These are phyloP conservation scores for Diadophis punctatus DNA, from an alignment of 2,113 vertebrate genomes.

Conservation along the genomic window DNA sequence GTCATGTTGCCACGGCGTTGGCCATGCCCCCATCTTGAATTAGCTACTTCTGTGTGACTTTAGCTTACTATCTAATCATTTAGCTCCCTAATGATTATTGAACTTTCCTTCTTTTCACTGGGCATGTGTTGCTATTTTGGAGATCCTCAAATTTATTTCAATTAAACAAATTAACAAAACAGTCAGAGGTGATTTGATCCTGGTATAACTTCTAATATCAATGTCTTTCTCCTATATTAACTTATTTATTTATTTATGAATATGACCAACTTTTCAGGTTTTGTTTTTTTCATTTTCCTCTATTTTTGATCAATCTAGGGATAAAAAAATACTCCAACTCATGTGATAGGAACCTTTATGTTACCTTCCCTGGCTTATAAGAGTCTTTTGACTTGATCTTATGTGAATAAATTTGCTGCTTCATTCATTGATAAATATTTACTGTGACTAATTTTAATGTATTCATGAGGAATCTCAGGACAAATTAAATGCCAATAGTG, in stretches of 20 bases:
- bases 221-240: background rate
- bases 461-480: background rate
- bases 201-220: background rate
- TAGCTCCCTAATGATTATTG: background rate
- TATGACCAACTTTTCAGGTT: background rate
- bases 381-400: background rate
- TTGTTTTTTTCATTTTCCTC: background rate
- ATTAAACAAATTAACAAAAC: background rate
- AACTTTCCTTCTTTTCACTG: background rate
- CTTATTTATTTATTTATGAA: background rate
- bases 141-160: background rate
- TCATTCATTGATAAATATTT: background rate
- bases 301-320: background rate
- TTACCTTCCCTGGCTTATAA: background rate
- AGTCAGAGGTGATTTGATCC: background rate
- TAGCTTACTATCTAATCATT: background rate
- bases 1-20: no score
- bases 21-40: no score
- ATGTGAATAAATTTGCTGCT: background rate
- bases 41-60: background rate
- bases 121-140: background rate
- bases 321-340: background rate
- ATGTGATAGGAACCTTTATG: background rate
- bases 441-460: background rate
- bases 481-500: background rate